phyloP scores from a whole-genome alignment of 2,113 vertebrate species.

The Dasypus novemcinctus region DNA sequence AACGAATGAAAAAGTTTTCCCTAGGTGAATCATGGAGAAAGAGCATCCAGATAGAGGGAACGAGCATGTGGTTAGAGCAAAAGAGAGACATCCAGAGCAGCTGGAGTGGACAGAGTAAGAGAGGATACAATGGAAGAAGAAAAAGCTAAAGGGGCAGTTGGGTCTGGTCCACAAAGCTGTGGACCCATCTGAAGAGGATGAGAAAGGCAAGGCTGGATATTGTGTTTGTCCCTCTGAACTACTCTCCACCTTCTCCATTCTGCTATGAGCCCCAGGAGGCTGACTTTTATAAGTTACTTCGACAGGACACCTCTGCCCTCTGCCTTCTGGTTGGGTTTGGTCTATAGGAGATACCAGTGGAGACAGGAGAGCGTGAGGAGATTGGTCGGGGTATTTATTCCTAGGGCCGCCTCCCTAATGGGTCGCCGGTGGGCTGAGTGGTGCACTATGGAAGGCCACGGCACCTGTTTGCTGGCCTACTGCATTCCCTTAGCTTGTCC shows the following conservation, averaged over 20 bases:
- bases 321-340: not conserved
- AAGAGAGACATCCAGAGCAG: not conserved
- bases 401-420: not conserved
- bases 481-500: not conserved
- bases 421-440: not conserved
- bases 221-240: not conserved
- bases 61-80: not conserved
- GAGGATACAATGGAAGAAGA: not conserved
- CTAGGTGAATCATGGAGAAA: not conserved
- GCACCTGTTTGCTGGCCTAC: not conserved
- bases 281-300: not conserved
- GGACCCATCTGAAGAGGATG: not conserved
- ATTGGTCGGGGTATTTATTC: accelerated
- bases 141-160: too few species aligned
- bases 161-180: not conserved
- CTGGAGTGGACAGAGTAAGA: not conserved
- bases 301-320: not conserved
- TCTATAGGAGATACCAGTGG: not conserved
- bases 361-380: not conserved
- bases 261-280: not conserved
- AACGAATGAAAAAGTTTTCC: not conserved
- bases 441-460: accelerated
- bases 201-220: not conserved
- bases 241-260: too few species aligned
- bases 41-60: not conserved